These are phyloP conservation scores for Paraplagusia blochii DNA, from an alignment of 2,113 vertebrate genomes.

Conservation along the genomic window DNA sequence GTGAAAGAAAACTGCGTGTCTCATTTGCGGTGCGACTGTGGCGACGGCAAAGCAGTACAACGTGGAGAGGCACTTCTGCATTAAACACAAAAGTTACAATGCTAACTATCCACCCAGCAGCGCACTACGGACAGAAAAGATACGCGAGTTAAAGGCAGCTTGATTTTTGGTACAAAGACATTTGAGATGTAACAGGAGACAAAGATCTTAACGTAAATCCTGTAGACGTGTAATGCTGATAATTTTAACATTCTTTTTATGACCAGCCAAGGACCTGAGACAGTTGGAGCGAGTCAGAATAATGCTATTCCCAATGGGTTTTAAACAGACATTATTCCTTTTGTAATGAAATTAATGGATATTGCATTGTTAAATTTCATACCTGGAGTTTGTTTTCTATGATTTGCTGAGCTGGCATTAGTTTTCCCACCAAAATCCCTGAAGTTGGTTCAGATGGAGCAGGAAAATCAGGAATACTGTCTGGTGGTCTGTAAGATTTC, in stretches of 20 bases:
- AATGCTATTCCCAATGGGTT: not conserved
- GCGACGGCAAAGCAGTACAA: too few relatives aligned
- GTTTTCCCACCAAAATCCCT: slow-evolving; percentile 42
- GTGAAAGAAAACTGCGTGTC: too few relatives aligned
- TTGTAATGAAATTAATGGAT: slow-evolving; percentile 13
- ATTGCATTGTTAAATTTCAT: slow-evolving; percentile 23
- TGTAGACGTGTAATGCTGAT: slow-evolving; percentile 54
- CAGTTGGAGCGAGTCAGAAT: slow-evolving; percentile 3
- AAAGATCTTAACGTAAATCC: slow-evolving; percentile 38
- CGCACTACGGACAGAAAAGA: too few relatives aligned
- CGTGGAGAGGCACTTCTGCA: too few relatives aligned
- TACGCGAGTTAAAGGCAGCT: too few relatives aligned
- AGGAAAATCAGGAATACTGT: slow-evolving; percentile 54
- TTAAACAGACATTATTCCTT: slow-evolving; percentile 6
- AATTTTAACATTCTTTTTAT: slow-evolving; percentile 38
- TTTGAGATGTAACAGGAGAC: not conserved
- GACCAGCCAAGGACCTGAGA: slow-evolving; percentile 11
- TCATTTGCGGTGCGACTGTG: too few relatives aligned
- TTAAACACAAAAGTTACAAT: too few relatives aligned
- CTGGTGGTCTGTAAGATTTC: slow-evolving; percentile 39
- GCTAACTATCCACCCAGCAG: too few relatives aligned
- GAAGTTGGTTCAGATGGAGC: slow-evolving; percentile 56
- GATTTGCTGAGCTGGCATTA: slow-evolving; percentile 46
- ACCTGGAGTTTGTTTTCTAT: slow-evolving; percentile 34
- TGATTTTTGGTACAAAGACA: slow-evolving; percentile 1